A percentile compares a stretch with the other conserved stretches of the same genome.
Evolutionary conservation across 1,140 invertebrate genomes (phyloP).

Genomic region (Spodoptera frugiperda): DNA sequence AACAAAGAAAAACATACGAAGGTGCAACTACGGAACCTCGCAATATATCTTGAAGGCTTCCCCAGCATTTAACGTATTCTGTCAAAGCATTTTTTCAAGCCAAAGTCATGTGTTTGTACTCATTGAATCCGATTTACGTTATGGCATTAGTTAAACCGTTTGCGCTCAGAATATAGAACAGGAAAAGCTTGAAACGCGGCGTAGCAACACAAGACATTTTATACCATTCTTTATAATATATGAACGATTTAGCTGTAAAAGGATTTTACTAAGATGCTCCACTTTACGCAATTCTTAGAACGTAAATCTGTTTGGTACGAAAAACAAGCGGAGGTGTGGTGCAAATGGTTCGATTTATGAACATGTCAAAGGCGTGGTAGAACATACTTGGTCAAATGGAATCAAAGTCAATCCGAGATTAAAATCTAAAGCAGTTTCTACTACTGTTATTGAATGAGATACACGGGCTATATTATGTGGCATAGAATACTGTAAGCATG

Average conservation of each 20-base stretch:
- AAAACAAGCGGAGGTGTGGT: background rate
- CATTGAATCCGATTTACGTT: slow-evolving; percentile 1
- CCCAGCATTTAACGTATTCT: no score
- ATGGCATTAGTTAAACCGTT: background rate
- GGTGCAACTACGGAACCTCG: no score
- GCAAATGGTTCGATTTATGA: background rate
- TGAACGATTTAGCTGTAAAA: no score
- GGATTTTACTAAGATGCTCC: no score
- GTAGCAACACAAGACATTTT: background rate
- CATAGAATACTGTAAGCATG: no score
- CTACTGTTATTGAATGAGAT: background rate
- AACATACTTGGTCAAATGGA: background rate
- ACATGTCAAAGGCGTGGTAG: background rate
- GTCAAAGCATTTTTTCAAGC: background rate
- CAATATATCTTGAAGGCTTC: no score
- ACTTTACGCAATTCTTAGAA: no score
- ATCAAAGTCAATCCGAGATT: background rate
- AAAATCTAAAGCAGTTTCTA: background rate
- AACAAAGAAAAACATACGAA: no score
- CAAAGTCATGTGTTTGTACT: background rate
- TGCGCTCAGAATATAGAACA: background rate
- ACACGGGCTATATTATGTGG: background rate
- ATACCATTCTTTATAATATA: no score
- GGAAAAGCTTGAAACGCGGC: background rate
- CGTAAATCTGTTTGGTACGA: no score